Evolutionary conservation across 2,113 vertebrate genomes (phyloP).

Genomic region (Cyprinodon tularosa): DNA sequence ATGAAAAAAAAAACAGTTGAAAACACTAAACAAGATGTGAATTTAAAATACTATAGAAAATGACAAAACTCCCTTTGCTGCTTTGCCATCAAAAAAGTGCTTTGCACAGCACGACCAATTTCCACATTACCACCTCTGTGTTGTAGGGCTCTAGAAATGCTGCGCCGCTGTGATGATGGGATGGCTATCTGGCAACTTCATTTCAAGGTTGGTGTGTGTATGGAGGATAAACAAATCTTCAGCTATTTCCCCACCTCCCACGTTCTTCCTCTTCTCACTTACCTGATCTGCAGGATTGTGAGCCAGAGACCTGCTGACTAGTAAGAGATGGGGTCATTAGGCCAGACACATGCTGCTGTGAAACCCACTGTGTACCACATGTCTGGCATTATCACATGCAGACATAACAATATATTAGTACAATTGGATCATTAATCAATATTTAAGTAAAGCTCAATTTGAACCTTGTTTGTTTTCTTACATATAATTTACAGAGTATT

Average conservation of each 20-base stretch:
- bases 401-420: conserved; percentile 47
- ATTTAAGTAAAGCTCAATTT: conserved; percentile 8
- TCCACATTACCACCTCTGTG: conserved; percentile 35
- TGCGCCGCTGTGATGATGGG: conserved; percentile 24
- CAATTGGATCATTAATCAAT: conserved; percentile 44
- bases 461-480: not conserved
- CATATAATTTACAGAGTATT: not conserved
- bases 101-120: conserved; percentile 9
- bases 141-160: conserved; percentile 9
- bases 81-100: not conserved
- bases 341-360: conserved; percentile 67
- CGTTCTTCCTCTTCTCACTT: conserved; percentile 5
- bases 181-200: conserved; percentile 18
- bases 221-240: conserved; percentile 16
- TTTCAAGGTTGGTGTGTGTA: conserved; percentile 6
- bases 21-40: not conserved
- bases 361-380: conserved; percentile 75
- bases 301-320: conserved; percentile 78
- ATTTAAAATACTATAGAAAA: not conserved
- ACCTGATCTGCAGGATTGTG: conserved; percentile 49
- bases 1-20: not conserved
- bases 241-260: not conserved
- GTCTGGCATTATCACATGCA: conserved; percentile 69
- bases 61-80: not conserved
- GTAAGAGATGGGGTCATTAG: conserved; percentile 76